Conservation (phyloP, 1,140 invertebrate genomes). For the Halyomorpha halys region DNA sequence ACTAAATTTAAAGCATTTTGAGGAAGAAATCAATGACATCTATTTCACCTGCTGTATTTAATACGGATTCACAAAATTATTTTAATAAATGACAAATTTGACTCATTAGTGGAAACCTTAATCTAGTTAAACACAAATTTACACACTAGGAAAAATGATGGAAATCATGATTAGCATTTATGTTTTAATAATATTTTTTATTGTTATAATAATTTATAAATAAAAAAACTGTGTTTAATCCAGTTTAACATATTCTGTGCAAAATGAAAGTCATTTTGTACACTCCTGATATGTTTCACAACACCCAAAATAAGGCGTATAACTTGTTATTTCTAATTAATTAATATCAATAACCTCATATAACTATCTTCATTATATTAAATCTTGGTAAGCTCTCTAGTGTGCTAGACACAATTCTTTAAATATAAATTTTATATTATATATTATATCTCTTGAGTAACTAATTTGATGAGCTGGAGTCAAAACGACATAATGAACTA, state of each 20-base stretch:
- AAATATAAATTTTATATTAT: slow-evolving; percentile 1
- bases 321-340: slow-evolving; percentile 14
- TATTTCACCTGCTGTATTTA: too few relatives aligned
- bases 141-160: too few relatives aligned
- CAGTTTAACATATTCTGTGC: slow-evolving; percentile 15
- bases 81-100: too few relatives aligned
- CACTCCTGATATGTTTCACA: slow-evolving; percentile 17
- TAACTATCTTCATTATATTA: slow-evolving; percentile 3
- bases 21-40: too few relatives aligned
- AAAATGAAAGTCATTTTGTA: slow-evolving; percentile 16
- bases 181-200: too few relatives aligned
- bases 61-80: too few relatives aligned
- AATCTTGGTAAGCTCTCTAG: slow-evolving; percentile 14
- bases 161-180: too few relatives aligned
- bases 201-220: slow-evolving; percentile 9
- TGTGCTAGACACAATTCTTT: slow-evolving; percentile 16
- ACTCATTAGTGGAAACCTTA: too few relatives aligned
- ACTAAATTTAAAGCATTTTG: too few relatives aligned
- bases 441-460: slow-evolving; percentile 8
- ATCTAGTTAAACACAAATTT: too few relatives aligned
- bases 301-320: slow-evolving; percentile 15
- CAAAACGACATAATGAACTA: too few relatives aligned
- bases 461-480: neutral
- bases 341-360: slow-evolving; percentile 6
- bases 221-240: slow-evolving; percentile 4